phyloP scores from a whole-genome alignment of 2,888 invertebrate species.

The Chrysopilus asiliformis region DNA sequence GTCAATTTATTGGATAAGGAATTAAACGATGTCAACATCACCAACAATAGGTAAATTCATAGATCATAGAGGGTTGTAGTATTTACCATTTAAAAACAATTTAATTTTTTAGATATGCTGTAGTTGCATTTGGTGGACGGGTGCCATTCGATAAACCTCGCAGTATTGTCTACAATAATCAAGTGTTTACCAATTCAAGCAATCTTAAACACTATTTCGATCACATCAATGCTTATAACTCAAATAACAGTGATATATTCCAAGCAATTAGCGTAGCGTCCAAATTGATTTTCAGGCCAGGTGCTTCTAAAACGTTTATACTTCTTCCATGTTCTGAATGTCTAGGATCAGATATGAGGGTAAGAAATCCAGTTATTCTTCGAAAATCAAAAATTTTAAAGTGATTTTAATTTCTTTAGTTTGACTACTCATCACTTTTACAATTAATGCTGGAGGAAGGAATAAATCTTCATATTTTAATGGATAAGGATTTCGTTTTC shows the following conservation, averaged over 20 bases:
- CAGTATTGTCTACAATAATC: constrained; percentile 56
- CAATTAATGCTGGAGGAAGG: constrained; percentile 71
- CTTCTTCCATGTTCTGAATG: constrained; percentile 70
- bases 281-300: constrained; percentile 63
- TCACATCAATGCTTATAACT: constrained; percentile 50
- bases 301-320: constrained; percentile 69
- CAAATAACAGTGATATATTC: constrained; percentile 51
- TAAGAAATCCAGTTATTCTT: constrained; percentile 26
- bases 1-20: constrained; percentile 55
- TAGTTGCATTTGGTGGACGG: constrained; percentile 69
- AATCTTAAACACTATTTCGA: constrained; percentile 54
- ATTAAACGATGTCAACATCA: constrained; percentile 46
- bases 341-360: constrained; percentile 51
- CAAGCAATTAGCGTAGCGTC: constrained; percentile 61
- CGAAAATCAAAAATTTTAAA: background rate
- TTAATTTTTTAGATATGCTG: constrained; percentile 50
- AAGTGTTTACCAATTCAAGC: constrained; percentile 51
- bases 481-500: constrained; percentile 66
- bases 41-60: constrained; percentile 56
- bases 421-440: constrained; percentile 71
- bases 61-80: too few species aligned
- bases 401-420: constrained; percentile 33
- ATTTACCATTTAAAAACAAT: background rate
- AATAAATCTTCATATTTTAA: constrained; percentile 67
- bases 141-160: constrained; percentile 59